Conservation (phyloP, 1,140 invertebrate species). For the Drosophila carrolli region DNA sequence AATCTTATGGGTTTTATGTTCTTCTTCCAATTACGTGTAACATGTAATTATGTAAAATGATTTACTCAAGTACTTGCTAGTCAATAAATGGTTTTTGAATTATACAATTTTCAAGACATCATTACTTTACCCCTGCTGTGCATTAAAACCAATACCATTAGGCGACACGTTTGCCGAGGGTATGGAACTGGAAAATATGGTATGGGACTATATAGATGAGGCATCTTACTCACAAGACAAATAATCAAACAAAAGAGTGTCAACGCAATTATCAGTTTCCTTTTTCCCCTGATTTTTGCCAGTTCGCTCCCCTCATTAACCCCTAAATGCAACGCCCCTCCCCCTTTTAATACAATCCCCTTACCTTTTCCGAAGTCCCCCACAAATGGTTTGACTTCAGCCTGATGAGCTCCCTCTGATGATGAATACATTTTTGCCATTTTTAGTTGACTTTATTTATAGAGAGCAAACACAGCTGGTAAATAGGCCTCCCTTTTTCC, state of each 20-base stretch:
- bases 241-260: conserved; percentile 52
- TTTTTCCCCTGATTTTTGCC: conserved; percentile 13
- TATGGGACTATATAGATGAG: conserved; percentile 4
- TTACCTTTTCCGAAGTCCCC: not conserved
- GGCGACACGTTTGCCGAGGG: conserved; percentile 14
- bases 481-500: conserved; percentile 5
- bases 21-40: no score
- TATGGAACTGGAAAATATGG: conserved; percentile 4
- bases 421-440: conserved; percentile 65
- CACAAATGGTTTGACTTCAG: conserved; percentile 40
- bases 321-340: conserved; percentile 1
- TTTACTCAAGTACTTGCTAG: no score
- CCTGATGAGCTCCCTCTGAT: conserved; percentile 27
- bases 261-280: conserved; percentile 60
- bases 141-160: conserved; percentile 4
- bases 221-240: conserved; percentile 15
- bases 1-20: not conserved
- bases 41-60: no score
- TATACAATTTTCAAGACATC: not conserved
- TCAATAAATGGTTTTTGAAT: no score
- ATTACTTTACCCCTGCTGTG: conserved; percentile 9
- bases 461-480: conserved; percentile 76
- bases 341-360: not conserved
- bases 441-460: conserved; percentile 74
- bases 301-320: not conserved